Evolutionary conservation across 2,888 invertebrate species (phyloP).

Genomic region (Spodoptera picta): DNA sequence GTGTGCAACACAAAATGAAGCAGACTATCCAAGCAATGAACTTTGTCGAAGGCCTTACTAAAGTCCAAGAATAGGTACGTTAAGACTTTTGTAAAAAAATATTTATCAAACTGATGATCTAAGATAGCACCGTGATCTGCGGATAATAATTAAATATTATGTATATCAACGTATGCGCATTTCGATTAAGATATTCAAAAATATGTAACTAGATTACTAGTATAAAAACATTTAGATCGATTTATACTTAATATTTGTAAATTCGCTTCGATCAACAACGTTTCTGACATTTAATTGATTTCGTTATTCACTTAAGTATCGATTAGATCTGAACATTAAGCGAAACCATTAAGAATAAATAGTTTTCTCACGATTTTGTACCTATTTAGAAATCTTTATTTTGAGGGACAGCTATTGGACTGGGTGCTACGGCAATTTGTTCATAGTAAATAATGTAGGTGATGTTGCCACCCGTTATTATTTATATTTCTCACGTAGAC

Average conservation of each 20-base stretch:
- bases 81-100: not conserved
- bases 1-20: no score
- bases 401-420: not conserved
- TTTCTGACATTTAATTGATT: conserved; percentile 47
- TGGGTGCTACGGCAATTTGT: no score
- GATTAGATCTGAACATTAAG: conserved; percentile 36
- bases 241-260: conserved; percentile 46
- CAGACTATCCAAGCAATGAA: no score
- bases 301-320: conserved; percentile 41
- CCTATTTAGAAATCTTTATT: not conserved
- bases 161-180: conserved; percentile 38
- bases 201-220: conserved; percentile 49
- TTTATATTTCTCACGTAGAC: no score
- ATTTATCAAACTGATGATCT: not conserved
- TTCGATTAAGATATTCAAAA: conserved; percentile 52
- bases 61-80: no score
- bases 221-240: conserved; percentile 46
- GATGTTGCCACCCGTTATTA: no score
- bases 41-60: no score
- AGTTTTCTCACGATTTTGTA: conserved; percentile 39
- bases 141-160: conserved; percentile 14
- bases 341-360: conserved; percentile 30
- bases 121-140: conserved; percentile 1
- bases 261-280: conserved; percentile 29
- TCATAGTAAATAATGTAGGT: no score